Base-by-base conservation (phyloP, 2,888 invertebrate genomes). In the Ophion slaviceki region DNA sequence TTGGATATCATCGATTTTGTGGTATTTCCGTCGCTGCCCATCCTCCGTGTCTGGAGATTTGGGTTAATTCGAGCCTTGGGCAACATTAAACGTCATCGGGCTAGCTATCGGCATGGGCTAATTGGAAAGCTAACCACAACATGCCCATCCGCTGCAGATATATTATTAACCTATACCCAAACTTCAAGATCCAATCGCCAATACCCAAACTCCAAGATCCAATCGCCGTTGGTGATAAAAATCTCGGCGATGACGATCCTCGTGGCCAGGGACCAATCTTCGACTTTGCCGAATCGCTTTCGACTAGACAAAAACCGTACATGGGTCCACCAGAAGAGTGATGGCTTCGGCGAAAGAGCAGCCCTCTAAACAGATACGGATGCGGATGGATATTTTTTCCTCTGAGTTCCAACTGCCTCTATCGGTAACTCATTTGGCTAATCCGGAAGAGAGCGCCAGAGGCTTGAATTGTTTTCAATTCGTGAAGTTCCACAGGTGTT, bases 61-160 rank as follows among this genome's bases (percentile, higher is more conserved):
- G 53, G 84, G 84, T 81, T 85, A 81, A 85, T 85, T 78, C 62
- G 68, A 77, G 81, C 80, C 81, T 68, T 62, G 74, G 84, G 84
- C 77, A 57, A 68, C 61, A 77, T 84, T 76, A 76, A 80, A 80
- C 67, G 40, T 78, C 68, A 78, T 78, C 61, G 24, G 32, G 40
- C 8, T 53, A 59, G 77, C 68, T 61, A 24, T 17, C 20, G 53
- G 68, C 40, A 62, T 20, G 53, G 75, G 80, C 85, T 90, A 89
- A 89, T 89, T 88, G 88, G 89, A 89, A 88, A 88, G 87, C 74
- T 84, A 86, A 80, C 67, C 77, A 81, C 67, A 64, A 32, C 77
- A 67, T 62, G 77, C 74, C 45, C 77, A 68, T 47, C 59, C 59
- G n/a, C 36, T 62, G 11, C 40, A 81, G 78, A 85, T 78, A 85